A percentile compares a stretch with the other conserved stretches of the same genome.
Conservation (phyloP, 2,113 vertebrate genomes). For the Choloepus hoffmanni region DNA sequence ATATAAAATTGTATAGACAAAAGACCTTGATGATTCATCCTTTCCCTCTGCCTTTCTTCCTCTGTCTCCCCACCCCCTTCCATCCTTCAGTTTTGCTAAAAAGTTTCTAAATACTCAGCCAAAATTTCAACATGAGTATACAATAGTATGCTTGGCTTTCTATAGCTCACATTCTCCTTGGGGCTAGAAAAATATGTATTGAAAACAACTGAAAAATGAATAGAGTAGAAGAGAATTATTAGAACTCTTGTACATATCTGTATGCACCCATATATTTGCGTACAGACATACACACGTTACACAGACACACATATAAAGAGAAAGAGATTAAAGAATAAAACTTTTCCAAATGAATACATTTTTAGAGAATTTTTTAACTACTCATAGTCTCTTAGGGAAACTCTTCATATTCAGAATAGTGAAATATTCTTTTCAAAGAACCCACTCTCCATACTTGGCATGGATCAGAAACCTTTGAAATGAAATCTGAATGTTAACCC, state of each 20-base stretch:
- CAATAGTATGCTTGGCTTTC: background rate
- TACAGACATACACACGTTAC: background rate
- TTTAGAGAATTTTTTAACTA: slow-evolving; percentile 21
- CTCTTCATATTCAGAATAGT: background rate
- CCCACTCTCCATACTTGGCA: background rate
- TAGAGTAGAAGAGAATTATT: background rate
- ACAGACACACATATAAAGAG: background rate
- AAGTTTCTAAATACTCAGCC: slow-evolving; percentile 13
- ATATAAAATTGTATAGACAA: background rate
- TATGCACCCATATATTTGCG: background rate
- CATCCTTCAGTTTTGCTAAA: background rate
- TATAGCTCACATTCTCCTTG: background rate
- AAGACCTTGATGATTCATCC: background rate
- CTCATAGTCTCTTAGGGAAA: background rate
- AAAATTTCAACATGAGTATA: background rate
- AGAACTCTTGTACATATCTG: background rate
- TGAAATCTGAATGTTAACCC: slow-evolving; percentile 45
- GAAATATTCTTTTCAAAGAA: slow-evolving; percentile 33
- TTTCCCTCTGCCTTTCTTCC: background rate
- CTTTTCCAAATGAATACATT: background rate
- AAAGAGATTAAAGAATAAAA: background rate
- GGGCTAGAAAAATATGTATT: slow-evolving; percentile 6
- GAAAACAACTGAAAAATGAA: slow-evolving; percentile 1
- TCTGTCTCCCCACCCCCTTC: background rate
- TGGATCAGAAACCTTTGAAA: slow-evolving; percentile 58